These are phyloP conservation scores for Silurus glanis DNA, from an alignment of 2,113 vertebrate species.

Conservation along the genomic window DNA sequence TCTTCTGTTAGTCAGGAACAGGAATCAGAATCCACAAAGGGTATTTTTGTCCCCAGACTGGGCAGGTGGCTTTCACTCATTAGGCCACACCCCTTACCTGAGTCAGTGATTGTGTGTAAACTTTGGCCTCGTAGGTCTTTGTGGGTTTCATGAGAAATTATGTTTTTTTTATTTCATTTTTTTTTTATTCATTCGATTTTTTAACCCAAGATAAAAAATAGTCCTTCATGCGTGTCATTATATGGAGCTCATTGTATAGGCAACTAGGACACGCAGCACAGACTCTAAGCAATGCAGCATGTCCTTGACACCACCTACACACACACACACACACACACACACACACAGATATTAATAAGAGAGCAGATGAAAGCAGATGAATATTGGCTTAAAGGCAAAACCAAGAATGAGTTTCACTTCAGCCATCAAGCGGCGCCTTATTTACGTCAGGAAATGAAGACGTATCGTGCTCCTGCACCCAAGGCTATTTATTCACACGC, in stretches of 20 bases:
- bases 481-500: slow-evolving; percentile 51
- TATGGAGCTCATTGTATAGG: slow-evolving; percentile 20
- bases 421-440: slow-evolving; percentile 42
- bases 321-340: slow-evolving; percentile 22
- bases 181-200: neutral
- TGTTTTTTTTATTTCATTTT: neutral
- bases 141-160: neutral
- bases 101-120: neutral
- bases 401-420: slow-evolving; percentile 42
- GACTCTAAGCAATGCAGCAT: neutral
- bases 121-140: neutral
- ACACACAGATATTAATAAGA: slow-evolving; percentile 49
- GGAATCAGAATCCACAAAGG: neutral
- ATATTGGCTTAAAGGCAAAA: slow-evolving; percentile 51
- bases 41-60: neutral
- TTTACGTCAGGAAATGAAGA: slow-evolving; percentile 55
- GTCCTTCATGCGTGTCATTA: slow-evolving; percentile 13
- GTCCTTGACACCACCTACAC: slow-evolving; percentile 39
- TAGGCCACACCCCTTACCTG: neutral
- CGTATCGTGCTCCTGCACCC: slow-evolving; percentile 41
- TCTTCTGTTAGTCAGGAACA: neutral
- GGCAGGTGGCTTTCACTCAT: neutral
- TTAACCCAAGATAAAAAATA: neutral
- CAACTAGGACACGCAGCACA: slow-evolving; percentile 22
- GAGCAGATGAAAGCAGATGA: slow-evolving; percentile 52